Conservation (phyloP, 1,140 invertebrate species). For the Marisa cornuarietis region DNA sequence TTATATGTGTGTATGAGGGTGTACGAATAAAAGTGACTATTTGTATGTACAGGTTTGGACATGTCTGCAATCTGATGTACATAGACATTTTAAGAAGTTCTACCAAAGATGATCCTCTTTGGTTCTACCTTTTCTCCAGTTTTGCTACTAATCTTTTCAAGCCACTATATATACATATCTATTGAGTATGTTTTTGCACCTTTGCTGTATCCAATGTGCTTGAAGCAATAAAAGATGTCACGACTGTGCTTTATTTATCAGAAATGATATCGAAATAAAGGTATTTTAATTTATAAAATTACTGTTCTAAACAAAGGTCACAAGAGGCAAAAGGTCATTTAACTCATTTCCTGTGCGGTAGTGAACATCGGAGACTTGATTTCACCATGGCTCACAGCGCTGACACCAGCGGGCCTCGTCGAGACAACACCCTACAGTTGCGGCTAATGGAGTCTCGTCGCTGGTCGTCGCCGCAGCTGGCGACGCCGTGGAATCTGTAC, state of each 20-base stretch:
- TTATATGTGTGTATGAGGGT: conserved; percentile 4
- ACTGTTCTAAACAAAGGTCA: not conserved
- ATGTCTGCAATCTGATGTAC: not conserved
- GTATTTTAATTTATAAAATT: not conserved
- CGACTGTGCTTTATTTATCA: no score
- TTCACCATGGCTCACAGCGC: not conserved
- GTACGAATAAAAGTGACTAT: not conserved
- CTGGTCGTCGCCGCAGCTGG: not conserved
- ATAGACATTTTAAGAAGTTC: not conserved
- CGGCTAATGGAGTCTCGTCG: conserved; percentile 1
- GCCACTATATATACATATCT: not conserved
- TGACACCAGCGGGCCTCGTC: not conserved
- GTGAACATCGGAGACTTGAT: not conserved
- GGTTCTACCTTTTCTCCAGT: not conserved
- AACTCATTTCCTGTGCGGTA: not conserved
- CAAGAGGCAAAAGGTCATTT: not conserved
- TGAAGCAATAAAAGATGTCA: not conserved
- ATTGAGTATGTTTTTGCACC: not conserved
- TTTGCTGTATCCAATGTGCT: not conserved
- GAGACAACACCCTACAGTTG: not conserved
- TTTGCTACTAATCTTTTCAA: not conserved
- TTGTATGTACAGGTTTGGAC: not conserved
- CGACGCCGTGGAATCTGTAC: not conserved
- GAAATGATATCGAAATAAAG: not conserved
- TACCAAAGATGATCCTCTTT: no score